These are phyloP conservation scores for Discoglossus pictus DNA, from an alignment of 2,797 vertebrate genomes.

Conservation along the genomic window DNA sequence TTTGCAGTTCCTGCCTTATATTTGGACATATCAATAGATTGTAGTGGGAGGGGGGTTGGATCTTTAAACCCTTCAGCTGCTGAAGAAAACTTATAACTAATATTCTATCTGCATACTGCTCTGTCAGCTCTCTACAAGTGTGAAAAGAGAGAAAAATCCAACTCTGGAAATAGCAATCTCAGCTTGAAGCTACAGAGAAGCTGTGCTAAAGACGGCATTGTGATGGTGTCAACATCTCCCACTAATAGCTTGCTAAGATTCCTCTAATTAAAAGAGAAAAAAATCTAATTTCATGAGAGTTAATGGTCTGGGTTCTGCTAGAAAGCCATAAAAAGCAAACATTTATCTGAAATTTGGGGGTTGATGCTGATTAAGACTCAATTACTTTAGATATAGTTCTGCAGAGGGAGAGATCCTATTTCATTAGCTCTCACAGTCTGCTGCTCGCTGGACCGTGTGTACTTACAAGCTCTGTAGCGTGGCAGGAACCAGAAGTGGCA, in stretches of 20 bases:
- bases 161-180: conserved; percentile 10
- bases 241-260: conserved; percentile 67
- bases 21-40: too few species aligned
- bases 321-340: conserved; percentile 63
- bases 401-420: conserved; percentile 49
- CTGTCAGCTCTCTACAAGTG: conserved; percentile 59
- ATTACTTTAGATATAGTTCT: conserved; percentile 71
- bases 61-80: conserved; percentile 27
- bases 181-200: conserved; percentile 1
- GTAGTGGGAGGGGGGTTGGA: conserved; percentile 3
- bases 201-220: conserved; percentile 41
- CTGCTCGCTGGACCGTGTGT: too few species aligned
- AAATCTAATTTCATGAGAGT: conserved; percentile 67
- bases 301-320: conserved; percentile 67
- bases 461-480: too few species aligned
- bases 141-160: conserved; percentile 27
- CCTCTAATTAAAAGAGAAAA: conserved; percentile 64
- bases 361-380: conserved; percentile 67
- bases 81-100: conserved; percentile 6
- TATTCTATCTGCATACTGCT: conserved; percentile 43
- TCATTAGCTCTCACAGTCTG: conserved; percentile 4
- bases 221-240: conserved; percentile 54
- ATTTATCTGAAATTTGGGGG: conserved; percentile 63
- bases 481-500: too few species aligned
- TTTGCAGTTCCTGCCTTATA: too few species aligned